Percentiles rank a stretch among this genome's conserved stretches.
Conservation (phyloP, 2,888 invertebrate species). For the Netelia virgata region DNA sequence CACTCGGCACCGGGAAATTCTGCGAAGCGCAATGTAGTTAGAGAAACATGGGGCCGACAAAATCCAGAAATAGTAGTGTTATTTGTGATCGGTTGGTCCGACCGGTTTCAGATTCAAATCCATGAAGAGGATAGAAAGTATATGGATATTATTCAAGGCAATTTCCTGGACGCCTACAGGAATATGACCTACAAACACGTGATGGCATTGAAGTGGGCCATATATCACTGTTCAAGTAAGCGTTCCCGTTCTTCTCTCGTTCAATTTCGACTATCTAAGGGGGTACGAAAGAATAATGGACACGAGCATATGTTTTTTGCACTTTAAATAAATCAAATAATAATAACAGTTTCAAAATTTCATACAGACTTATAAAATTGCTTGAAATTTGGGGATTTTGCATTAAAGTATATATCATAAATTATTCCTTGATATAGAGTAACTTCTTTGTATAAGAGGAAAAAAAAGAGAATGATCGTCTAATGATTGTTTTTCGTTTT, state of each 20-base stretch:
- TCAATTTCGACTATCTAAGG: conserved; percentile 13
- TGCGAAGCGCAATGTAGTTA: conserved; percentile 83
- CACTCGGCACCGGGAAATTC: conserved; percentile 86
- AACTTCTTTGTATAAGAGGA: background rate
- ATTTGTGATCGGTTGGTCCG: conserved; percentile 84
- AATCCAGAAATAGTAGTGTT: conserved; percentile 79
- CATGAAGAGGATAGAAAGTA: conserved; percentile 81
- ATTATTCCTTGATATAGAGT: background rate
- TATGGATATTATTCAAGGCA: conserved; percentile 86
- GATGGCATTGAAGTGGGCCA: conserved; percentile 86
- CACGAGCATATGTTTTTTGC: background rate
- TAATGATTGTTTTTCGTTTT: conserved; percentile 13
- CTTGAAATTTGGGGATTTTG: background rate
- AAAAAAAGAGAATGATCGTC: background rate
- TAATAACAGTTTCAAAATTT: too few relatives aligned
- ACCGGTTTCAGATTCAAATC: conserved; percentile 80
- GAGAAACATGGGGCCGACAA: conserved; percentile 85
- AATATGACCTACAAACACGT: conserved; percentile 87
- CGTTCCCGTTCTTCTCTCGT: conserved; percentile 11
- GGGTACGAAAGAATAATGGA: background rate
- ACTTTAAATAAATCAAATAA: background rate
- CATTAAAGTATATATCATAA: background rate
- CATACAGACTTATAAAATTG: too few relatives aligned
- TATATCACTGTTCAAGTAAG: conserved; percentile 85
- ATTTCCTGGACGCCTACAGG: conserved; percentile 86